Percentiles rank a stretch among this genome's conserved stretches.
These are phyloP conservation scores for Cotesia congregata DNA, from an alignment of 2,888 invertebrate genomes.

Conservation along the genomic window DNA sequence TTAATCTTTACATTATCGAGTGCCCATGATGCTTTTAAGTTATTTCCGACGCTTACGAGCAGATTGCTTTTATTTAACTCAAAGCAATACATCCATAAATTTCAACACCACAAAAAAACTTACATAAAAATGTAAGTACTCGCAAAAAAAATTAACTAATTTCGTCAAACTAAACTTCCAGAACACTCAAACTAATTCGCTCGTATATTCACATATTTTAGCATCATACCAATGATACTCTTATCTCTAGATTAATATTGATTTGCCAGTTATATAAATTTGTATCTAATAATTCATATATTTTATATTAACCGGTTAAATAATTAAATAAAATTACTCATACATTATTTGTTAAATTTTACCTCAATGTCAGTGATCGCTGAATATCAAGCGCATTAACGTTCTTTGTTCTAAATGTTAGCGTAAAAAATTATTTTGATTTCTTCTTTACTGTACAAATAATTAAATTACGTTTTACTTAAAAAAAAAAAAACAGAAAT, in stretches of 20 bases:
- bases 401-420: background rate
- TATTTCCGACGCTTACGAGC: conserved; percentile 27
- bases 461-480: background rate
- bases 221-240: background rate
- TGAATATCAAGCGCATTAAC: background rate
- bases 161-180: background rate
- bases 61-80: background rate
- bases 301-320: background rate
- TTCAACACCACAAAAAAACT: too few relatives aligned
- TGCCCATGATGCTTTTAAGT: conserved; percentile 3
- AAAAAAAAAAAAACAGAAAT: background rate
- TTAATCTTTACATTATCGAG: background rate
- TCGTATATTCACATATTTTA: background rate
- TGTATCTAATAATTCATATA: background rate
- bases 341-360: background rate
- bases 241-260: background rate
- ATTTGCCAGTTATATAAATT: background rate
- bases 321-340: background rate
- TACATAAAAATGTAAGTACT: too few relatives aligned
- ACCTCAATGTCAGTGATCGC: conserved; percentile 27
- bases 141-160: background rate
- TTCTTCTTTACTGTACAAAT: too few relatives aligned
- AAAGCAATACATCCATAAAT: too few relatives aligned
- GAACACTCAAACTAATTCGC: background rate
- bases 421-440: too few relatives aligned